Evolutionary conservation across 2,797 vertebrate species (phyloP), one percentile per base, ranked within the genome.

Genomic region (Microctenopoma steveboyesi): DNA sequence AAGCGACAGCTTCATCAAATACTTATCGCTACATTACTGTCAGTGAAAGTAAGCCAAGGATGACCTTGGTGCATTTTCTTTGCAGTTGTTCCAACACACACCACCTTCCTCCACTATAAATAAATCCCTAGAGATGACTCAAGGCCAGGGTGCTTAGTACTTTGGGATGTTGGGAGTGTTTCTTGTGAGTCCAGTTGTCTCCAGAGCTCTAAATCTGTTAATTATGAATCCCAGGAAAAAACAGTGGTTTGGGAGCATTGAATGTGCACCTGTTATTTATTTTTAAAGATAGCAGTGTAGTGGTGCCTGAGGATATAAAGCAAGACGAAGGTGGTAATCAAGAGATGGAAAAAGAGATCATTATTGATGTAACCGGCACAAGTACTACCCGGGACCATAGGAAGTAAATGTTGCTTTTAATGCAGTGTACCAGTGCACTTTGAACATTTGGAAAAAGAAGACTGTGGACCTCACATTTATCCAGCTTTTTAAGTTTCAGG

Each of bases 121-220:
- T 45, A 78, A 84, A 65, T 45, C 84, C 76, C 67, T 37, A n/a
- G 78, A 87, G 85, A 91, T 58, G 50, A 76, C 85, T 76, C 7
- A 40, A 85, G 88, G 80, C 77, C 78, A 74, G 78, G 64, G 72
- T 80, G 69, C 74, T 81, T 74, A 82, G 76, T 58, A 73, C 69
- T 54, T 69, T 81, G 75, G 76, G 65, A 87, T 77, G 76, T 69
- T 78, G 72, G 77, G 76, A 86, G 78, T 70, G 68, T 80, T 87
- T 84, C 80, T 76, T 88, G 60, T 78, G 74, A 71, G 64, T 84
- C 72, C 79, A 83, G 74, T 84, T 83, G 83, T 88, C 88, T 80
- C 78, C 74, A 73, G 83, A 88, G 82, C 85, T 83, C 83, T 86
- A 91, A 90, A 91, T 90, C 86, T 86, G 73, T 90, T 92, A 86